Base-by-base conservation (phyloP, 2,113 vertebrate species). In the Cryptotis parvus region DNA sequence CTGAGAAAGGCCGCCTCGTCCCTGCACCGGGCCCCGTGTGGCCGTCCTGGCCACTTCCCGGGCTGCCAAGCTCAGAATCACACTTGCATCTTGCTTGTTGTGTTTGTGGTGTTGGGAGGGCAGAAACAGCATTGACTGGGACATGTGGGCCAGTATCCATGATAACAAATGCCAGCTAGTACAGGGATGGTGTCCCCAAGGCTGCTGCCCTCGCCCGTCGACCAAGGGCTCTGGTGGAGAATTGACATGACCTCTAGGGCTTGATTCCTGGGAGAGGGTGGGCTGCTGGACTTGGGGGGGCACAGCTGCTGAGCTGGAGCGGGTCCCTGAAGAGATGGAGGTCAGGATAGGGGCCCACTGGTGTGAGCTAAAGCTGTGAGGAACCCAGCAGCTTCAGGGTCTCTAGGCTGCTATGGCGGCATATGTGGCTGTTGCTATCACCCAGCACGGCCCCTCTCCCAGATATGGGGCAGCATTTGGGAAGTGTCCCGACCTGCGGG, bases 241-340 rank as follows among this genome's bases (percentile, higher is more conserved):
- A 26, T 1, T 3, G 43, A 66, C n/a, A 11, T 1, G 0, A 7
- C 22, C 66, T 4, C 27, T 14, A 4, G 10, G 70, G 6, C 1
- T 0, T 83, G 8, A 16, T 15, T 49, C 31, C 11, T 2, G 14
- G 15, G 52, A 26, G 68, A 16, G 78, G 22, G 12, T 24, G 37
- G 45, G 45, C 24, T 27, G 74, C 45, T 49, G 4, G 3, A 11
- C 63, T n/a, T 7, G 10, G 15, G 33, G 61, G 61, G 31, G 55
- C 55, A 16, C 29, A 26, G 18, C 26, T 15, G n/a, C 52, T 29
- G 18, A 63, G 33, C 73, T 49, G 82, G 31, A 10, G 14, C 31
- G 29, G 43, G 65, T 87, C 26, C 0, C 41, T 14, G 43, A 77
- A 35, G 72, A 39, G n/a, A 9, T 49, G 68, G 70, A 66, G 41